Evolutionary conservation across 2,888 invertebrate species (phyloP), one percentile per base, ranked within the genome.

Genomic region (Erannis defoliaria): DNA sequence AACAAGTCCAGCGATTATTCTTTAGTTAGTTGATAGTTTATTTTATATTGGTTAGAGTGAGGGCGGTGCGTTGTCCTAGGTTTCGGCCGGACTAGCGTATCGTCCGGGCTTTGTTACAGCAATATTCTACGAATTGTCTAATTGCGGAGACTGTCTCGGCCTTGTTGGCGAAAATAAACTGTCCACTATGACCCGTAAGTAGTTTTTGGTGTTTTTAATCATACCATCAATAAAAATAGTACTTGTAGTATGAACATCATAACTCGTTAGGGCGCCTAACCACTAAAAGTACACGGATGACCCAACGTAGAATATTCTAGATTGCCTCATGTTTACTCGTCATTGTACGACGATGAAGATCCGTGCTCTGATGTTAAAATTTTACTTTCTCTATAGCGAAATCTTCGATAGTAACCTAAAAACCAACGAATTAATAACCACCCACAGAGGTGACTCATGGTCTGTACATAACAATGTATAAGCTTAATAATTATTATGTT

Each of bases 1-100:
- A 67, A 66, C 66, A 57, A 51, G 40, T 38, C 81, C 78, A 80
- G 68, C 69, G 64, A 74, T 81, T 86, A 75, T 82, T 76, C 83
- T 89, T 89, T 85, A 82, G 80, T 89, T 89, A 78, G 80, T 83
- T 85, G 81, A 73, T 83, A 80, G 84, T 82, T 86, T 73, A 71
- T 84, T 86, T 84, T 74, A 77, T 71, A 85, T 88, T 84, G 85
- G 81, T 72, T 71, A 80, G 74, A 85, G 78, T 79, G 74, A 82
- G 90, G 93, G 90, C 93, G 93, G 93, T 93, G 93, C 92, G 92
- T 92, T 89, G 90, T 91, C 89, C 86, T 86, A 89, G 93, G 93
- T 92, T 89, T 90, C 90, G 91, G 80, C 93, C 92, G 88, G 91
- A 84, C 88, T 87, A 90, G 90, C 93, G 93, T 93, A 92, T 93